Evolutionary conservation across 2,113 vertebrate genomes (phyloP).

Genomic region (Gallinago undulata): DNA sequence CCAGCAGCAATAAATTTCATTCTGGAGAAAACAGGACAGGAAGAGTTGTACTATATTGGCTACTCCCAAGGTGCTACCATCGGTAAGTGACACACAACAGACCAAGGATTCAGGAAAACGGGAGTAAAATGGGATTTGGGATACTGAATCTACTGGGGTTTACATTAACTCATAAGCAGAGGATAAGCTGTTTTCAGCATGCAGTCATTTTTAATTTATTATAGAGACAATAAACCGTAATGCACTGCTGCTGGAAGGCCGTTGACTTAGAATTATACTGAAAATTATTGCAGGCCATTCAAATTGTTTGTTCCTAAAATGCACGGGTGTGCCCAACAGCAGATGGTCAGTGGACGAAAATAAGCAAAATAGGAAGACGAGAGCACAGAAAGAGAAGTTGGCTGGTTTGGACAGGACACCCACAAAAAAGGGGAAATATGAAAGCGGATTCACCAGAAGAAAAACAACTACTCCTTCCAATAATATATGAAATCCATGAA

Average conservation of each 20-base stretch:
- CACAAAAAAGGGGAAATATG: neutral
- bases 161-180: neutral
- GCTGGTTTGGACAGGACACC: neutral
- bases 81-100: slow-evolving; percentile 58
- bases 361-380: neutral
- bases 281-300: neutral
- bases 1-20: slow-evolving; percentile 83
- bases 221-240: neutral
- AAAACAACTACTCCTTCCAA: neutral
- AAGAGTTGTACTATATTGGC: slow-evolving; percentile 82
- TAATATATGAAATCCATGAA: neutral
- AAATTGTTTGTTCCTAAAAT: neutral
- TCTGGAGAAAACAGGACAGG: slow-evolving; percentile 77
- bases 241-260: neutral
- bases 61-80: slow-evolving; percentile 86
- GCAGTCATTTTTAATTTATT: neutral
- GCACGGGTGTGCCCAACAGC: neutral
- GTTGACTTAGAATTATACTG: neutral
- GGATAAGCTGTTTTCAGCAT: neutral
- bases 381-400: neutral
- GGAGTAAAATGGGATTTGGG: neutral
- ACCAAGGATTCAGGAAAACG: neutral
- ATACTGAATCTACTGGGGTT: neutral
- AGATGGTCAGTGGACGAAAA: neutral
- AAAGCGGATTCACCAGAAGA: fast-evolving